Percentiles rank a stretch among this genome's conserved stretches.
These are phyloP conservation scores for Aegotheles bennettii DNA, from an alignment of 2,113 vertebrate species.

Conservation along the genomic window DNA sequence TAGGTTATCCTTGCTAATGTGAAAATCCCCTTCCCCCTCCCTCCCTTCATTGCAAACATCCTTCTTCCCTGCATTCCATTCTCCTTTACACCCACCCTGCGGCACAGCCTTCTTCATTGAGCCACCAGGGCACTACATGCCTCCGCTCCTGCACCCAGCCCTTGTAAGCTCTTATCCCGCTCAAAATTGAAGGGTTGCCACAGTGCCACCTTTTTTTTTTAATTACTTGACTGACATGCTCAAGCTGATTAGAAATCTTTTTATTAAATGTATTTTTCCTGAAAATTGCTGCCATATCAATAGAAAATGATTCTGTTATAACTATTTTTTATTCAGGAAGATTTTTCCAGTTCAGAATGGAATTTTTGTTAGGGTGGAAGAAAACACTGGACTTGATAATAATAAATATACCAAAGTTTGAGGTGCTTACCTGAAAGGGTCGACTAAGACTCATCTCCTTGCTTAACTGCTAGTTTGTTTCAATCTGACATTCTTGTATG, in stretches of 20 bases:
- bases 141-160: not conserved
- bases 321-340: not conserved
- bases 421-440: not conserved
- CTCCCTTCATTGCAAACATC: conserved; percentile 14
- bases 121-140: not conserved
- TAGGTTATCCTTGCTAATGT: not conserved
- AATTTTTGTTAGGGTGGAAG: not conserved
- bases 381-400: not conserved
- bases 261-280: not conserved
- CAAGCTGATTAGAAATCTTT: not conserved
- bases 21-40: not conserved
- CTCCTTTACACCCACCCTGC: not conserved
- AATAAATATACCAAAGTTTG: not conserved
- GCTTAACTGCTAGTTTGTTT: not conserved
- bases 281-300: not conserved
- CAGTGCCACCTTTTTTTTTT: accelerated
- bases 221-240: not conserved
- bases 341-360: not conserved
- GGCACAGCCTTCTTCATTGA: not conserved
- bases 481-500: not conserved
- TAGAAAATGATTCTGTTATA: not conserved
- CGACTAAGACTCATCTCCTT: not conserved
- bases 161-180: accelerated
- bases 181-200: not conserved
- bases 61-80: not conserved